phyloP scores from a whole-genome alignment of 2,113 vertebrate species.

The Leucosticte australis region DNA sequence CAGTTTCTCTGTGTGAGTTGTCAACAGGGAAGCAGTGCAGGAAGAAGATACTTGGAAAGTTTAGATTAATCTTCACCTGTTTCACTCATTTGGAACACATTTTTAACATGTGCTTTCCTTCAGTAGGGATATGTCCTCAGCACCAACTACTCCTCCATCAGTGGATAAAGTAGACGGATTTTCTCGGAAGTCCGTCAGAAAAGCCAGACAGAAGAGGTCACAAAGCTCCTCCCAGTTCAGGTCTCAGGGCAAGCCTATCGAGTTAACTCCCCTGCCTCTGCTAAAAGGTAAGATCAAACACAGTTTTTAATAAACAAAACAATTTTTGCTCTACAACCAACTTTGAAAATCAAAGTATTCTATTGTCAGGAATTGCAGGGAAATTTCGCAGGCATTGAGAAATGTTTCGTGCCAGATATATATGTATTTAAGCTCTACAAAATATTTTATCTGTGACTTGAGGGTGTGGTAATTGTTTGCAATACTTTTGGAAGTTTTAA shows the following conservation, averaged over 20 bases:
- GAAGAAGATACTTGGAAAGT: background rate
- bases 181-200: conserved; percentile 99
- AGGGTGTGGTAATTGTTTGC: conserved; percentile 35
- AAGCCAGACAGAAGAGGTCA: conserved; percentile 99
- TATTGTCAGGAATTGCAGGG: background rate
- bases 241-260: conserved; percentile 99
- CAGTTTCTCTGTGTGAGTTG: background rate
- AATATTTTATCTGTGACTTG: conserved; percentile 27
- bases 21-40: background rate
- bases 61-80: background rate
- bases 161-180: conserved; percentile 99
- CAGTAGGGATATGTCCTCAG: conserved; percentile 99
- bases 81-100: background rate
- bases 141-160: conserved; percentile 97
- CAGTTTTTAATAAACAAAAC: background rate
- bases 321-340: background rate
- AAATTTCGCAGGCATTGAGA: background rate
- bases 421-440: background rate
- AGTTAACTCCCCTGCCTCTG: conserved; percentile 96
- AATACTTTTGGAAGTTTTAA: conserved; percentile 9
- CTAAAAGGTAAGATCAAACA: conserved; percentile 91
- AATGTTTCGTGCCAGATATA: background rate
- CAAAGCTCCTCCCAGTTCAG: conserved; percentile 99
- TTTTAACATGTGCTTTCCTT: conserved; percentile 61
- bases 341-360: background rate